Conservation (phyloP, 2,888 invertebrate genomes). For the Drosophila colorata region DNA sequence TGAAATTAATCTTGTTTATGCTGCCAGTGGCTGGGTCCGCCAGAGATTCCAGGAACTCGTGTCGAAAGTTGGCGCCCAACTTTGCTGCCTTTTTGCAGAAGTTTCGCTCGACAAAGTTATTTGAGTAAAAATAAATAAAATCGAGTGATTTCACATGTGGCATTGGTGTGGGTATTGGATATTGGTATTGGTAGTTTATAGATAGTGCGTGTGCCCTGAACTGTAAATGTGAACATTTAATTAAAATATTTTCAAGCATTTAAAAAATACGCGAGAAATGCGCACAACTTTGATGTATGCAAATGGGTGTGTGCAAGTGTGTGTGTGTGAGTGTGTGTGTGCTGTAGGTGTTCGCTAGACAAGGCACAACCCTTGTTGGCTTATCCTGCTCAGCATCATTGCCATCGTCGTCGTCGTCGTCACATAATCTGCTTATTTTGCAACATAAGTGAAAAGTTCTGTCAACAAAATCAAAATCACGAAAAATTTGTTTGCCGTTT, state of each 20-base stretch:
- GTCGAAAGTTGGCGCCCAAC: conserved; percentile 70
- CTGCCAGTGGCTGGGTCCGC: conserved; percentile 50
- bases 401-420: conserved; percentile 5
- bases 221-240: conserved; percentile 65
- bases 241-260: conserved; percentile 54
- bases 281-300: conserved; percentile 20
- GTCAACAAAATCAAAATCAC: conserved; percentile 79
- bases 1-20: conserved; percentile 83
- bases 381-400: conserved; percentile 41
- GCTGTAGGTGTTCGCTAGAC: conserved; percentile 61
- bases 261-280: conserved; percentile 10
- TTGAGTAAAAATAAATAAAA: conserved; percentile 73
- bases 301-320: conserved; percentile 24
- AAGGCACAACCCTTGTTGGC: conserved; percentile 60
- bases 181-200: conserved; percentile 37
- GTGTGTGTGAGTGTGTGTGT: conserved; percentile 30
- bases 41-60: conserved; percentile 47
- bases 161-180: conserved; percentile 30
- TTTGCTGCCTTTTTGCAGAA: conserved; percentile 45
- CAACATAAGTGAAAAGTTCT: conserved; percentile 83
- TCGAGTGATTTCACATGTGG: conserved; percentile 56
- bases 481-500: conserved; percentile 83
- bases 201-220: conserved; percentile 50
- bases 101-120: conserved; percentile 49
- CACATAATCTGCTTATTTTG: conserved; percentile 78